Evolutionary conservation across 2,113 vertebrate genomes (phyloP).

Genomic region (Limnothrissa miodon): DNA sequence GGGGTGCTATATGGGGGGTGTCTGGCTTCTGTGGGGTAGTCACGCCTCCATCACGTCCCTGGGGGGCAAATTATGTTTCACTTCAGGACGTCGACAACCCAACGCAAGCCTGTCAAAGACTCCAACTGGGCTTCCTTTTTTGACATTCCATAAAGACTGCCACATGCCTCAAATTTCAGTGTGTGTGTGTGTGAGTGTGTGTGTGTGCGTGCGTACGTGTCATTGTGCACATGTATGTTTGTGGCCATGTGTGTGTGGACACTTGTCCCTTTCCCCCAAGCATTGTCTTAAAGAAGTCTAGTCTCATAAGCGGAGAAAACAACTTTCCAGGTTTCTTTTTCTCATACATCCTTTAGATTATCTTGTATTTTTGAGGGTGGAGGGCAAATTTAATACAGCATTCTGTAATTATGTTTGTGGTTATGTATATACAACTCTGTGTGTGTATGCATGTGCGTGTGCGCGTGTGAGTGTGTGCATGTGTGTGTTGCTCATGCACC

Average conservation of each 20-base stretch:
- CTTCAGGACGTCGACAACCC: constrained; percentile 18
- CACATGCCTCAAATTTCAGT: constrained; percentile 11
- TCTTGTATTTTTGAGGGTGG: background rate
- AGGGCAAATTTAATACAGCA: background rate
- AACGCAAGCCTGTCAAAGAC: constrained; percentile 12
- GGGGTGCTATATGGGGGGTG: constrained; percentile 1
- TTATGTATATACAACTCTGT: background rate
- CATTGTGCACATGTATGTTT: background rate
- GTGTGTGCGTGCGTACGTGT: background rate
- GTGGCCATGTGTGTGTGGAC: background rate
- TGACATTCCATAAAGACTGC: background rate
- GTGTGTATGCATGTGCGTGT: background rate
- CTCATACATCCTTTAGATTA: background rate
- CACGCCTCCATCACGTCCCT: constrained; percentile 22
- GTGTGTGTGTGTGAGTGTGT: background rate
- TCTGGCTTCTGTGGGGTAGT: constrained; percentile 17
- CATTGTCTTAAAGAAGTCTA: background rate
- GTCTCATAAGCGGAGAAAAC: background rate
- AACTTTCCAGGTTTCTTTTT: background rate
- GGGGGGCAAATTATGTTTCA: constrained; percentile 36
- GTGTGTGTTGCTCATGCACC: background rate
- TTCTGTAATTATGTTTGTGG: background rate
- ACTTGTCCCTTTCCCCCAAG: background rate
- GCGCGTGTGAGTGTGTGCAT: background rate
- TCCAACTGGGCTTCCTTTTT: constrained; percentile 8